Evolutionary conservation across 2,888 invertebrate genomes (phyloP).

Genomic region (Muscina levida): DNA sequence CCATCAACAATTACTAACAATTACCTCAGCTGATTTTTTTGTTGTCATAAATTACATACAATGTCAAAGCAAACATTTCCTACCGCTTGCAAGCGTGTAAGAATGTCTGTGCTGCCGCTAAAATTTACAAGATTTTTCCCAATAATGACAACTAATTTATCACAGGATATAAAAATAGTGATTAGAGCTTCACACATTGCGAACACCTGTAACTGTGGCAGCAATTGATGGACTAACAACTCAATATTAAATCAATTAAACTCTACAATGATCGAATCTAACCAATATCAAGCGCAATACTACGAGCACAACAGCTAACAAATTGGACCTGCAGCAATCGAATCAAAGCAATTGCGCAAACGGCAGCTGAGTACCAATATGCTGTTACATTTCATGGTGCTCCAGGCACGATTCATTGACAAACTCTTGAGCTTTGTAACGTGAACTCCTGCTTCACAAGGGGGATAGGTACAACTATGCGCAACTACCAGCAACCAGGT

Average conservation of each 20-base stretch:
- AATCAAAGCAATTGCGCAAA: neutral
- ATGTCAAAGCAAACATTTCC: conserved; percentile 14
- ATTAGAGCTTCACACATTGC: conserved; percentile 26
- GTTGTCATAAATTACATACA: conserved; percentile 16
- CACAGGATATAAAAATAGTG: conserved; percentile 26
- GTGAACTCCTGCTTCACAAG: too few species aligned
- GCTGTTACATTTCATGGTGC: too few species aligned
- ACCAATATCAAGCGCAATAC: neutral
- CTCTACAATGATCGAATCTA: conserved; percentile 6
- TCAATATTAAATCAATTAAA: conserved; percentile 34
- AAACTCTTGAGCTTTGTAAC: neutral
- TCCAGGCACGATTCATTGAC: neutral
- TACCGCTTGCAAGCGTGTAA: neutral
- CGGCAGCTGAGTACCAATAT: too few species aligned
- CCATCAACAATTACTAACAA: too few species aligned
- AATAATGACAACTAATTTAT: conserved; percentile 11
- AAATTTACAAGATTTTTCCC: conserved; percentile 10
- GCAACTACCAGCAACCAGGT: too few species aligned
- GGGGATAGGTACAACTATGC: too few species aligned
- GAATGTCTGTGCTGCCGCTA: neutral
- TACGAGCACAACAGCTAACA: neutral
- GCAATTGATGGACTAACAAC: conserved; percentile 14
- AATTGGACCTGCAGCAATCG: neutral
- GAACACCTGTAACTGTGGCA: neutral
- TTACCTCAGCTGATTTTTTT: neutral